Evolutionary conservation across 2,797 vertebrate genomes (phyloP), one percentile per base, ranked within the genome.

Genomic region (Onychomys leucogaster): DNA sequence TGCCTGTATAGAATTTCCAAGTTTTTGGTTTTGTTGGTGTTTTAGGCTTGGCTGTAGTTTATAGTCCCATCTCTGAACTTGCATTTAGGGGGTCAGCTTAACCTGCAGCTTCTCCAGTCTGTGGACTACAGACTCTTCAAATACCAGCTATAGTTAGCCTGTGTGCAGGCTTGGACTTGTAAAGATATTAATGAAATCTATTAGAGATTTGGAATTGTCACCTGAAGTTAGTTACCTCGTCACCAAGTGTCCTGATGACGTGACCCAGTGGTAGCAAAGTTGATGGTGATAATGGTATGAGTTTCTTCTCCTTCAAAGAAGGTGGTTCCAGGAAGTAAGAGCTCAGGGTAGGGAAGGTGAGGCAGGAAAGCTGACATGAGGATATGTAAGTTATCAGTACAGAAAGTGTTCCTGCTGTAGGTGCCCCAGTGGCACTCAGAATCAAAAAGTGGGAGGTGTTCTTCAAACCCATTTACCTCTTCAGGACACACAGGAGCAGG

Each of bases 341-440:
- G 27, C 52, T 55, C 16, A 7, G 76, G 10, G 12, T 0, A 32
- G 21, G 11, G 19, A 12, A 43, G 46, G 0, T 3, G 52, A 67
- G 52, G 23, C 19, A 34, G 32, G 14, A 41, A 63, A 65, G 49
- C 3, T 13, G 7, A 3, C 2, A 4, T 6, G 8, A 0, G 0
- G 17, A 41, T 6, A 4, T 9, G 0, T 25, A 6, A 11, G 2
- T 67, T 27, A 21, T 25, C 67, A n/a, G 0, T 8, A 4, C 11
- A 23, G 12, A 0, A 0, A 9, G 61, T 3, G 5, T 21, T 65
- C 73, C 37, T 32, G 9, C n/a, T 71, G n/a, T 8, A 14, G 41
- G 11, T 43, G 29, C 0, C 0, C 57, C 32, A 27, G 21, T 5
- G 82, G 41, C 34, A 16, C 19, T 17, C 29, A 69, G 23, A 88